phyloP scores from a whole-genome alignment of 2,888 invertebrate genomes.

The Conus canariensis region DNA sequence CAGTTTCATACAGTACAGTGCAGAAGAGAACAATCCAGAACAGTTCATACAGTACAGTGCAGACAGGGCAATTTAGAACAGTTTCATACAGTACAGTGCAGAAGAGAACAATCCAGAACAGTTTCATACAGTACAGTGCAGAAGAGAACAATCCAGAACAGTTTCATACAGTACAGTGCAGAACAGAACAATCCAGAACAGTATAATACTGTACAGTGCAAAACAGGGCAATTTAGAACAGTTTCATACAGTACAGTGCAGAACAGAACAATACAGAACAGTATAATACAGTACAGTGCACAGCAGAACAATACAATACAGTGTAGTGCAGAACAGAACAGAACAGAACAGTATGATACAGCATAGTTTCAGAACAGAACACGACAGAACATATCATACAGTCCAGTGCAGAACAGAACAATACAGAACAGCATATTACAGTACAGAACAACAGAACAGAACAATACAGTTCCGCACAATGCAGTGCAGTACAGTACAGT shows the following conservation, averaged over 20 bases:
- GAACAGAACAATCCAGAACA: no score
- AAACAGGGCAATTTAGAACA: no score
- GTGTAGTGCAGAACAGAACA: neutral
- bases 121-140: no score
- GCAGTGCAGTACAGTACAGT: slow-evolving; percentile 8
- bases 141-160: no score
- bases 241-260: neutral
- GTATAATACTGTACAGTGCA: no score
- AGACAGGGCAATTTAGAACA: no score
- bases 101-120: no score
- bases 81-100: no score
- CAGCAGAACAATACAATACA: neutral
- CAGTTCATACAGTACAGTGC: no score
- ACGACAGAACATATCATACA: neutral
- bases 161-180: no score
- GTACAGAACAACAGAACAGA: neutral
- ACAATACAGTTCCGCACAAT: no score
- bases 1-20: neutral
- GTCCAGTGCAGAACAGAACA: neutral
- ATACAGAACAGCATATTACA: neutral
- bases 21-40: neutral
- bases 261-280: neutral
- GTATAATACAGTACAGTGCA: neutral
- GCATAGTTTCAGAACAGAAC: neutral
- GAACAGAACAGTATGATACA: neutral